Evolutionary conservation across 2,113 vertebrate species (phyloP).

Genomic region (Triplophysa tibetana): DNA sequence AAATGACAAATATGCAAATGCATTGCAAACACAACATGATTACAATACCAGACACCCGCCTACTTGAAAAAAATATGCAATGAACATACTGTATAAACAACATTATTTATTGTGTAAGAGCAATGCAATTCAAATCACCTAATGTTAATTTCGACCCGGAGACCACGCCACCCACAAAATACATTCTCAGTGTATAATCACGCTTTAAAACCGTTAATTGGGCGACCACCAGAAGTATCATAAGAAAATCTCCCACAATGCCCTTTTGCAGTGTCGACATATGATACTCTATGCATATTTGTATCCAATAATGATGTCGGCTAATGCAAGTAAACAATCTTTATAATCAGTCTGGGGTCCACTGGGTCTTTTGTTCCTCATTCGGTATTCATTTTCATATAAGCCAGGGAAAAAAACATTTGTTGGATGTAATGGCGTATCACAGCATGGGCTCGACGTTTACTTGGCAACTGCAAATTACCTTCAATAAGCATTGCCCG

Average conservation of each 20-base stretch:
- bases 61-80: neutral
- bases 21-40: neutral
- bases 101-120: neutral
- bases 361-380: neutral
- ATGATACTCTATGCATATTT: neutral
- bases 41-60: neutral
- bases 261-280: neutral
- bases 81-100: neutral
- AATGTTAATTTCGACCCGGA: neutral
- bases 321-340: slow-evolving; percentile 3
- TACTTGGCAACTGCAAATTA: slow-evolving; percentile 38
- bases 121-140: neutral
- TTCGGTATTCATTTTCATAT: slow-evolving; percentile 23
- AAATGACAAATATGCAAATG: neutral
- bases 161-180: slow-evolving; percentile 19
- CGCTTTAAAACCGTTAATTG: neutral
- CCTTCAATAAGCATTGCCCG: slow-evolving; percentile 9
- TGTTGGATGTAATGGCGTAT: neutral
- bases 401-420: slow-evolving; percentile 1
- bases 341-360: neutral
- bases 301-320: neutral
- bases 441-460: slow-evolving; percentile 20
- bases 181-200: neutral
- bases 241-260: neutral
- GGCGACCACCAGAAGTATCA: neutral